Conservation (phyloP, 2,888 invertebrate genomes). For the Caenorhabditis sp. region DNA sequence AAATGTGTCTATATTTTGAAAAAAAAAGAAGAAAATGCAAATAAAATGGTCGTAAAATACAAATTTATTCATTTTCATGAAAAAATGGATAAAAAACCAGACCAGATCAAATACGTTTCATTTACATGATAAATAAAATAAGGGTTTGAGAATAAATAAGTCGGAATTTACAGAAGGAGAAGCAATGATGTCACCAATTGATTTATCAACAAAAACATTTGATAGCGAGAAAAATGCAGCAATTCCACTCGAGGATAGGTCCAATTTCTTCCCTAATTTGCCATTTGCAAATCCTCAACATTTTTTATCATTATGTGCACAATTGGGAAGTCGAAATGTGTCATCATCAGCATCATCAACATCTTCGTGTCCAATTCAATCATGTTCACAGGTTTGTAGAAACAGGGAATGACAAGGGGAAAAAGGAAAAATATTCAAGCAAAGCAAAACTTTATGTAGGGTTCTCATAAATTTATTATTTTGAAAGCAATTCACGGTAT, state of each 20-base stretch:
- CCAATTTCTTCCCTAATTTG: slow-evolving; percentile 9
- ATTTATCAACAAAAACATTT: slow-evolving; percentile 42
- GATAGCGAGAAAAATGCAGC: slow-evolving; percentile 18
- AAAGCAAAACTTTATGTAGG: too few relatives aligned
- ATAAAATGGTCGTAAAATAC: background rate
- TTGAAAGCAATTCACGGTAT: too few relatives aligned
- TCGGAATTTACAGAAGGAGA: slow-evolving; percentile 27
- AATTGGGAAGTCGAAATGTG: slow-evolving; percentile 42
- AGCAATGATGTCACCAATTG: slow-evolving; percentile 47
- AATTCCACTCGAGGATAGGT: slow-evolving; percentile 28
- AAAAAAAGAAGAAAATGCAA: background rate
- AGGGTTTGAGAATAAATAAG: too few relatives aligned
- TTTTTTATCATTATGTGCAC: slow-evolving; percentile 48
- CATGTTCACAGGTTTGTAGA: slow-evolving; percentile 38
- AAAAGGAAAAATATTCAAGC: too few relatives aligned
- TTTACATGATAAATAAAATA: slow-evolving; percentile 1
- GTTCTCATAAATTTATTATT: too few relatives aligned
- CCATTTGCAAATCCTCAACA: slow-evolving; percentile 37
- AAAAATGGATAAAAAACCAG: background rate
- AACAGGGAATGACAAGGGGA: too few relatives aligned
- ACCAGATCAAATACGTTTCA: background rate
- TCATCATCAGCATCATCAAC: slow-evolving; percentile 34
- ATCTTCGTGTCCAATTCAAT: slow-evolving; percentile 41
- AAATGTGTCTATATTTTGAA: background rate
- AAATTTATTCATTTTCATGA: background rate